Percentiles rank a stretch among this genome's conserved stretches.
Evolutionary conservation across 2,797 vertebrate species (phyloP).

Genomic region (Chloroceryle inda): DNA sequence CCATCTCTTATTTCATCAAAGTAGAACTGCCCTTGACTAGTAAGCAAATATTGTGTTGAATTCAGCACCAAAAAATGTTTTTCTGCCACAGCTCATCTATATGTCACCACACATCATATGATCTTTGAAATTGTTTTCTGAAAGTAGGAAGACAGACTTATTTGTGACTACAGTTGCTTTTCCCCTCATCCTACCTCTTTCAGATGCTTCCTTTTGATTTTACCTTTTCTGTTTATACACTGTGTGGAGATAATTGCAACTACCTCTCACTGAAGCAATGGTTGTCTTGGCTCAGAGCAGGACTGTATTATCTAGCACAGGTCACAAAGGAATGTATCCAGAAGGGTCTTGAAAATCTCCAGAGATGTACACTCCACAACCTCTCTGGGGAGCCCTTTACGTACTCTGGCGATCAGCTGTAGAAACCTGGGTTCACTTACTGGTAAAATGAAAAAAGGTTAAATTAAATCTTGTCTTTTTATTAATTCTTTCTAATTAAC

Average conservation of each 20-base stretch:
- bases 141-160: background rate
- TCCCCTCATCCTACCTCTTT: background rate
- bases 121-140: background rate
- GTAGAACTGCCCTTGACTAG: background rate
- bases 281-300: background rate
- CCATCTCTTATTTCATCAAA: slow-evolving; percentile 15
- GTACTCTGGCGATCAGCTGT: background rate
- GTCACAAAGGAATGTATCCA: too few relatives aligned
- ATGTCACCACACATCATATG: background rate
- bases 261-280: background rate
- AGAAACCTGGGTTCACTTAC: background rate
- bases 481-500: background rate
- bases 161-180: background rate
- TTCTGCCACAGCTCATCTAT: slow-evolving; percentile 17
- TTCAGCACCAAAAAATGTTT: slow-evolving; percentile 16
- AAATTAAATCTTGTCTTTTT: background rate
- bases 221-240: background rate
- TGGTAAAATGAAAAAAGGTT: background rate
- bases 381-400: background rate
- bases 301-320: too few relatives aligned
- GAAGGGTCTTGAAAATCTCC: too few relatives aligned
- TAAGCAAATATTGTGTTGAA: slow-evolving; percentile 34
- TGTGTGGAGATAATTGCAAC: background rate
- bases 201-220: background rate
- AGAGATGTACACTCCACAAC: too few relatives aligned